A percentile compares a stretch with the other conserved stretches of the same genome.
phyloP scores from a whole-genome alignment of 2,797 vertebrate species.

The Fistularia tabacaria region DNA sequence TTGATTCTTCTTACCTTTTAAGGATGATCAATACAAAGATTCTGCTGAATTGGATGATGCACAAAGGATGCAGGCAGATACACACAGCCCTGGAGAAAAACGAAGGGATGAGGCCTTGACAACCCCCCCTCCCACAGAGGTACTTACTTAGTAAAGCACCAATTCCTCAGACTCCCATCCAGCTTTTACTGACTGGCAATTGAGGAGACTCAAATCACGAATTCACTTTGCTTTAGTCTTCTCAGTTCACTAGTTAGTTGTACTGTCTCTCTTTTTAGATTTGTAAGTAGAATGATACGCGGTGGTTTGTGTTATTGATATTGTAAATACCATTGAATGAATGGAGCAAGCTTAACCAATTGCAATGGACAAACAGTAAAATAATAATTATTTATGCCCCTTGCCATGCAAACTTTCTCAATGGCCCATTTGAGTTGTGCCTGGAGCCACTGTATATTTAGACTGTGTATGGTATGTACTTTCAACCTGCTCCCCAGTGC shows the following conservation, averaged over 20 bases:
- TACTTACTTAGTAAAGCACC: slow-evolving; percentile 18
- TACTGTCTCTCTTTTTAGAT: no score
- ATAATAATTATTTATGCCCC: background rate
- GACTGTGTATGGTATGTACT: background rate
- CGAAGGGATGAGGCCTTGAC: slow-evolving; percentile 9
- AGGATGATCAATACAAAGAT: slow-evolving; percentile 50
- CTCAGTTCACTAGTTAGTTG: no score
- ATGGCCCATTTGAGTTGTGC: slow-evolving; percentile 20
- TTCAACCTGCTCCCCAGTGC: slow-evolving; percentile 3
- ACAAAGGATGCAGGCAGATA: slow-evolving; percentile 24
- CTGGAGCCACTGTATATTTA: slow-evolving; percentile 1
- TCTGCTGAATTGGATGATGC: slow-evolving; percentile 18
- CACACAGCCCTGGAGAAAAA: slow-evolving; percentile 20
- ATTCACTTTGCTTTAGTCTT: no score
- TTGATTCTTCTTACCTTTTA: slow-evolving; percentile 8
- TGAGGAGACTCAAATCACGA: no score
- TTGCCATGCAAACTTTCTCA: slow-evolving; percentile 4
- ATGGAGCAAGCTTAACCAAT: no score
- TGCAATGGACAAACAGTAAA: no score
- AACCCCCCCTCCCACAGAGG: slow-evolving; percentile 40
- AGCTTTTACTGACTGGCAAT: background rate
- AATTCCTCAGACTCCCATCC: background rate
- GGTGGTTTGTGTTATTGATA: no score
- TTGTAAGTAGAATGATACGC: no score
- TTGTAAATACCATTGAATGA: no score